Percentiles rank a stretch among this genome's conserved stretches.
Conservation (phyloP, 1,140 invertebrate species). For the Trichonephila clavata region DNA sequence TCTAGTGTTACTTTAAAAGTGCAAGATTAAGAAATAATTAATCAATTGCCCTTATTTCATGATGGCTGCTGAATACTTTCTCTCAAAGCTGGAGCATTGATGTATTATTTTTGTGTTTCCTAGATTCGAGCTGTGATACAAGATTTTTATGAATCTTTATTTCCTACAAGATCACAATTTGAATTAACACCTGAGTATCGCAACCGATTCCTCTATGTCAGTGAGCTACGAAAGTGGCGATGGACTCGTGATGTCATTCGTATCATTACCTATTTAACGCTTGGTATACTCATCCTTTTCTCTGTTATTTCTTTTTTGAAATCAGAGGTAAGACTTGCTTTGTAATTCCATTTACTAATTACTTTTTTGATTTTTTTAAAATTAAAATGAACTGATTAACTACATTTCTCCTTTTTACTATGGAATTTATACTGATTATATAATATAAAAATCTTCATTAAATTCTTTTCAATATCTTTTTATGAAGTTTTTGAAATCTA, state of each 20-base stretch:
- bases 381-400: too few relatives aligned
- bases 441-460: too few relatives aligned
- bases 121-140: slow-evolving; percentile 86
- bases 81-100: not conserved
- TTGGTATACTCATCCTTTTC: slow-evolving; percentile 63
- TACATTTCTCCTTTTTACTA: too few relatives aligned
- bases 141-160: slow-evolving; percentile 89
- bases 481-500: too few relatives aligned
- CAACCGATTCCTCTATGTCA: slow-evolving; percentile 87
- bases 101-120: not conserved
- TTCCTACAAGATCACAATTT: slow-evolving; percentile 88
- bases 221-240: slow-evolving; percentile 85
- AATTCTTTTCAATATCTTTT: too few relatives aligned
- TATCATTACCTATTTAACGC: slow-evolving; percentile 48
- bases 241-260: slow-evolving; percentile 74
- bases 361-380: too few relatives aligned
- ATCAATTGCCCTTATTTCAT: too few relatives aligned
- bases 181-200: slow-evolving; percentile 87
- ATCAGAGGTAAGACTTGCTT: slow-evolving; percentile 60
- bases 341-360: not conserved
- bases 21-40: too few relatives aligned
- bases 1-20: too few relatives aligned
- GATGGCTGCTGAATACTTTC: too few relatives aligned
- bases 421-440: too few relatives aligned
- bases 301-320: slow-evolving; percentile 67